phyloP scores from a whole-genome alignment of 37 sponge, comb jelly and placozoan species.

The Halichondria panicea region DNA sequence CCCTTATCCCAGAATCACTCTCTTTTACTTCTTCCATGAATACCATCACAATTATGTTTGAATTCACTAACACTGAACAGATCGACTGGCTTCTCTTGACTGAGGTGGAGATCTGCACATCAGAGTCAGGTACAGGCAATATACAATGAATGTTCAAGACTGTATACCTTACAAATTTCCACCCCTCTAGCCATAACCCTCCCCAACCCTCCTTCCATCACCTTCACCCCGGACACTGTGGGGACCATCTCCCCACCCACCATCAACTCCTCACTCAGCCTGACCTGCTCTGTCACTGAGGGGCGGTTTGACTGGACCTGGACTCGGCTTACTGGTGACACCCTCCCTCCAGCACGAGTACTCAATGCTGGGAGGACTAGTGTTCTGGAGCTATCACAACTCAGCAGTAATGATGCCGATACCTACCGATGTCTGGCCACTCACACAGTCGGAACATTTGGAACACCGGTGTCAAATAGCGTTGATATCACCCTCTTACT shows the following conservation, averaged over 20 bases:
- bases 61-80: slow-evolving; percentile 3
- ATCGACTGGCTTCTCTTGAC: slow-evolving; percentile 26
- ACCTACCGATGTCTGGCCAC: slow-evolving; percentile 25
- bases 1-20: slow-evolving; percentile 8
- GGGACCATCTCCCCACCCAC: neutral
- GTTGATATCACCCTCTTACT: no score
- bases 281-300: slow-evolving; percentile 52
- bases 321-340: slow-evolving; percentile 2
- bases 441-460: no score
- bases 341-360: neutral
- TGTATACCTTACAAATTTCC: neutral
- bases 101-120: slow-evolving; percentile 44
- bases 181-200: neutral
- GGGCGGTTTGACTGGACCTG: slow-evolving; percentile 49
- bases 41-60: neutral
- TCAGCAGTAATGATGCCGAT: slow-evolving; percentile 4
- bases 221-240: neutral
- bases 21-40: neutral
- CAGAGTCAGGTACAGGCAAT: slow-evolving; percentile 8
- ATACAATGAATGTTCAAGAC: neutral
- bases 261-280: slow-evolving; percentile 2
- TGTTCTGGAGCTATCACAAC: neutral
- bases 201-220: neutral
- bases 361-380: slow-evolving; percentile 49
- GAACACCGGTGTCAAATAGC: no score